Evolutionary conservation across 1,140 invertebrate genomes (phyloP).

Genomic region (Triops cancriformis): DNA sequence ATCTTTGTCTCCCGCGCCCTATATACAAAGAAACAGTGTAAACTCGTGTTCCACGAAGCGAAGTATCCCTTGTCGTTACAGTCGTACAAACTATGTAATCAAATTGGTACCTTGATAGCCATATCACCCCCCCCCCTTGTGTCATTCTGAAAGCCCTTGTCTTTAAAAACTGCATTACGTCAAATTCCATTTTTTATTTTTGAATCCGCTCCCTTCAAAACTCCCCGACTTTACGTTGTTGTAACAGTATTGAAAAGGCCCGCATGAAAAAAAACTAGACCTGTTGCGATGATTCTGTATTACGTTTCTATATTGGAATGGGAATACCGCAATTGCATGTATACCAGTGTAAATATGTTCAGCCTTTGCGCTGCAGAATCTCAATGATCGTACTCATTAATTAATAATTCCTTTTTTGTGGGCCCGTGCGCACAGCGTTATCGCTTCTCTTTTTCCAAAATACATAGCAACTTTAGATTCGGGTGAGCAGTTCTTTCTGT

Average conservation of each 20-base stretch:
- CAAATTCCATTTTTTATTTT: neutral
- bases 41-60: neutral
- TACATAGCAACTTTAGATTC: slow-evolving; percentile 14
- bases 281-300: neutral
- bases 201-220: neutral
- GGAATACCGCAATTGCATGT: slow-evolving; percentile 4
- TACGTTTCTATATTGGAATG: neutral
- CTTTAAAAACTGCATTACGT: neutral
- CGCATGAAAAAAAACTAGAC: neutral
- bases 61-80: neutral
- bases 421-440: neutral
- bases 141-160: neutral
- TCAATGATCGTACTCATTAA: neutral
- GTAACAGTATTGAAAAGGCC: slow-evolving; percentile 6
- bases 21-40: neutral
- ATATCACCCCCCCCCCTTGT: neutral
- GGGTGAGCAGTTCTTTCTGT: neutral
- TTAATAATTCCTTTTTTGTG: neutral
- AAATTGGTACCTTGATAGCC: neutral
- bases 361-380: neutral
- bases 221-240: neutral
- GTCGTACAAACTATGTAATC: neutral
- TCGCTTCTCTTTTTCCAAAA: neutral
- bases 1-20: neutral
- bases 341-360: slow-evolving; percentile 7